phyloP scores from a whole-genome alignment of 2,113 vertebrate species.

The Oxyura jamaicensis region DNA sequence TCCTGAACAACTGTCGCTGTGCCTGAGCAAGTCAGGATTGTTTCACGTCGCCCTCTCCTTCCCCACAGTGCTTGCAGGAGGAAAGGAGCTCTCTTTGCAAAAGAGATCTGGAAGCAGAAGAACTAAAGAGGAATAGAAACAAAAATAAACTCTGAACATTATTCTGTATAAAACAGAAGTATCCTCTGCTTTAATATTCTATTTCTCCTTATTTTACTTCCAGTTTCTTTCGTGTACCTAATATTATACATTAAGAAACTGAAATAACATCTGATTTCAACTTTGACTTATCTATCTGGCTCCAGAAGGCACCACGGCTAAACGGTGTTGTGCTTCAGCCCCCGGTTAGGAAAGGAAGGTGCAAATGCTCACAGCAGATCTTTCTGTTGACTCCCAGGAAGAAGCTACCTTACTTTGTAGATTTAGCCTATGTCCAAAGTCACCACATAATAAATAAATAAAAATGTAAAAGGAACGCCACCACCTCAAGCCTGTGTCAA shows the following conservation, averaged over 20 bases:
- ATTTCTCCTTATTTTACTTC: conserved; percentile 20
- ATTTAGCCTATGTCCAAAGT: background rate
- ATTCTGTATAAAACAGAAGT: background rate
- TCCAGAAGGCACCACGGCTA: background rate
- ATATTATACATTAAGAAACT: background rate
- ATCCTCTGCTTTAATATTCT: background rate
- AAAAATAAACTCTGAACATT: background rate
- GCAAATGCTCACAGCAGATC: background rate
- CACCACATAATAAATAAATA: background rate
- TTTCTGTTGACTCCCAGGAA: background rate
- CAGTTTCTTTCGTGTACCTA: background rate
- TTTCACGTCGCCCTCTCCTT: background rate
- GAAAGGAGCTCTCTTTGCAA: background rate
- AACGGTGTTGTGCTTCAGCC: background rate
- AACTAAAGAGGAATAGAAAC: conserved; percentile 18
- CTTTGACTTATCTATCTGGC: fast-evolving
- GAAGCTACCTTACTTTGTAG: background rate
- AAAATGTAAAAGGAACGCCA: background rate
- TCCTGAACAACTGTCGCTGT: background rate
- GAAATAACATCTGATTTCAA: background rate
- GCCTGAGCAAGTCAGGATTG: background rate
- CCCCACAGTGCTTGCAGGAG: background rate
- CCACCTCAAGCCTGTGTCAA: background rate
- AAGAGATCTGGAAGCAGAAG: background rate
- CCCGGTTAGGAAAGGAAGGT: background rate